Evolutionary conservation across 2,113 vertebrate genomes (phyloP).

Genomic region (Actenoides hombroni): DNA sequence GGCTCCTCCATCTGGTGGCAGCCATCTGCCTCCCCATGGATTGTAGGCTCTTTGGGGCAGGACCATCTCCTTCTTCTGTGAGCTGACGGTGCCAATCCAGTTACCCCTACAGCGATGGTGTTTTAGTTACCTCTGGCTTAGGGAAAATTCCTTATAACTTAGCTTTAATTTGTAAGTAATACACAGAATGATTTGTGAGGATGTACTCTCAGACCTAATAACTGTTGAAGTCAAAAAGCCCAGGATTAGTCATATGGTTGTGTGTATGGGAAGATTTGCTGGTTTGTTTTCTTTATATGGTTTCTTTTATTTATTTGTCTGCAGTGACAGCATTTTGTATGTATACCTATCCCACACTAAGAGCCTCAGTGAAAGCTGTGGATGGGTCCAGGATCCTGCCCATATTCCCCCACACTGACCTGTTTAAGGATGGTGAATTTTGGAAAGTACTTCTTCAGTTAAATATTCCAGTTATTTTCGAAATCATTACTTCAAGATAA

Average conservation of each 20-base stretch:
- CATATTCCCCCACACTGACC: background rate
- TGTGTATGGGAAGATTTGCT: background rate
- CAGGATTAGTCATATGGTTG: background rate
- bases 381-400: background rate
- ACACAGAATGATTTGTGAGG: background rate
- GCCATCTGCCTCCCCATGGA: background rate
- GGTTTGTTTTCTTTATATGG: background rate
- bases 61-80: background rate
- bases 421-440: background rate
- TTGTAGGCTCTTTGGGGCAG: background rate
- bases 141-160: background rate
- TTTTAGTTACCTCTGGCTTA: background rate
- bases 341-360: background rate
- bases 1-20: background rate
- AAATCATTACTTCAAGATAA: background rate
- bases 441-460: background rate
- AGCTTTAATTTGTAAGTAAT: background rate
- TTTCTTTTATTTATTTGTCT: background rate
- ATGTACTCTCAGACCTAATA: background rate
- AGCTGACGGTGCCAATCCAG: background rate
- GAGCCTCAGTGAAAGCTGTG: background rate
- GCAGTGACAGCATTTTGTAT: background rate
- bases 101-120: background rate
- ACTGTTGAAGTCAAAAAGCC: background rate
- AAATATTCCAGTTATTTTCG: background rate